A percentile compares a stretch with the other conserved stretches of the same genome.
Evolutionary conservation across 2,888 invertebrate species (phyloP).

Genomic region (Ophion costatus): DNA sequence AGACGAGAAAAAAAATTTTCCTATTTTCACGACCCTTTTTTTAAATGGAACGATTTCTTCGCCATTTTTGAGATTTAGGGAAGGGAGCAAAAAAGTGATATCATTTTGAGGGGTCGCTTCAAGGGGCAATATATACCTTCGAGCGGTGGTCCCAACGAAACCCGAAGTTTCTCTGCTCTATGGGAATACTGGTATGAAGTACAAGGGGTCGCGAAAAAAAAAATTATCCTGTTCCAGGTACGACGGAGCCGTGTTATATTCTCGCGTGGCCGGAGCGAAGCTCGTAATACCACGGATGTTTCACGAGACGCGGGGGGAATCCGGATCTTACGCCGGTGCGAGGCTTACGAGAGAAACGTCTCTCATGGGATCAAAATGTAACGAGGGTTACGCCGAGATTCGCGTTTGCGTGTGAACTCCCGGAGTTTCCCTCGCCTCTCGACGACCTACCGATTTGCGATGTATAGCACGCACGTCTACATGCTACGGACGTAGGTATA

Average conservation of each 20-base stretch:
- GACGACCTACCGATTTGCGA: neutral
- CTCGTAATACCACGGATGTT: constrained; percentile 11
- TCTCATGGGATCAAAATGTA: constrained; percentile 56
- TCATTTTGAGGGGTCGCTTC: no score
- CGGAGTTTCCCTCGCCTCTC: constrained; percentile 38
- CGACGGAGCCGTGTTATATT: constrained; percentile 11
- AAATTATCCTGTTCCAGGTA: neutral
- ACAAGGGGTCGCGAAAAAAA: neutral
- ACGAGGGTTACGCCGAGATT: constrained; percentile 44
- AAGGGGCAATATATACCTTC: no score
- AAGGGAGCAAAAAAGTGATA: no score
- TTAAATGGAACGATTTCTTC: no score
- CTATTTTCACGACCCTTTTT: no score
- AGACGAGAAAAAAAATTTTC: no score
- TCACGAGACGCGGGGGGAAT: constrained; percentile 7
- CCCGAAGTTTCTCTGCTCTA: no score
- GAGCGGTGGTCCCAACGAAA: no score
- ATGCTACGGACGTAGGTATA: constrained; percentile 10
- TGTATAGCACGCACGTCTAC: neutral
- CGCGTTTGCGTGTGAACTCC: constrained; percentile 1
- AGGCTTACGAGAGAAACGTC: constrained; percentile 36
- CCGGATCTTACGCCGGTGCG: constrained; percentile 2
- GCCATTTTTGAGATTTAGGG: no score
- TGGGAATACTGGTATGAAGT: neutral
- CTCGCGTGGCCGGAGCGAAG: constrained; percentile 4